Conservation (phyloP, 2,888 invertebrate genomes). For the Mythimna pallens region DNA sequence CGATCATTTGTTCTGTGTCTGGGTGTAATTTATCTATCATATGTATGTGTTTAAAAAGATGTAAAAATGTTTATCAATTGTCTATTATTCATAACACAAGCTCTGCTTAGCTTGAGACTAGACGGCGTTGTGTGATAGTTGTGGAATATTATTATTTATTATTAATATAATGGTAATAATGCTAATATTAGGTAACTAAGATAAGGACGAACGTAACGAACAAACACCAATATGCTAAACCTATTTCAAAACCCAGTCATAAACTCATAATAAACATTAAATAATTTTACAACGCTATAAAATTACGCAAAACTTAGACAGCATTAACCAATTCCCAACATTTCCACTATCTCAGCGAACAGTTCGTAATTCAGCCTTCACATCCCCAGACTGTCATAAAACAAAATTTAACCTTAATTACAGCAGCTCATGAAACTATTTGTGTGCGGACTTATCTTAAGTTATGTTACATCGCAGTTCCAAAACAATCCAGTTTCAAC, state of each 20-base stretch:
- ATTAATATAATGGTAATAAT: too few species aligned
- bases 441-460: slow-evolving; percentile 63
- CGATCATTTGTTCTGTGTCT: too few species aligned
- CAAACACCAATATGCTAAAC: slow-evolving; percentile 1
- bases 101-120: too few species aligned
- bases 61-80: too few species aligned
- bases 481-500: slow-evolving; percentile 68
- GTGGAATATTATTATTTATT: too few species aligned
- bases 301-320: slow-evolving; percentile 54
- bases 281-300: slow-evolving; percentile 49
- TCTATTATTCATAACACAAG: too few species aligned
- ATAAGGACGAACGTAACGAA: not conserved
- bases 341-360: slow-evolving; percentile 55
- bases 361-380: slow-evolving; percentile 51
- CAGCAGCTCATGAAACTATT: slow-evolving; percentile 64
- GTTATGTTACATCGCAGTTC: slow-evolving; percentile 64
- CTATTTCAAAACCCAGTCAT: slow-evolving; percentile 6
- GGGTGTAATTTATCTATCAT: too few species aligned
- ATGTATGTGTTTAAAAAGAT: too few species aligned
- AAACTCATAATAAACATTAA: slow-evolving; percentile 41
- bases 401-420: slow-evolving; percentile 63
- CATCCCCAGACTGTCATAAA: slow-evolving; percentile 62
- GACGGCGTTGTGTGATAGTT: too few species aligned
- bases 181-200: not conserved
- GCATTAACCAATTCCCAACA: slow-evolving; percentile 44